Base-by-base conservation (phyloP, 2,797 vertebrate genomes). In the Sebastes oblongus region DNA sequence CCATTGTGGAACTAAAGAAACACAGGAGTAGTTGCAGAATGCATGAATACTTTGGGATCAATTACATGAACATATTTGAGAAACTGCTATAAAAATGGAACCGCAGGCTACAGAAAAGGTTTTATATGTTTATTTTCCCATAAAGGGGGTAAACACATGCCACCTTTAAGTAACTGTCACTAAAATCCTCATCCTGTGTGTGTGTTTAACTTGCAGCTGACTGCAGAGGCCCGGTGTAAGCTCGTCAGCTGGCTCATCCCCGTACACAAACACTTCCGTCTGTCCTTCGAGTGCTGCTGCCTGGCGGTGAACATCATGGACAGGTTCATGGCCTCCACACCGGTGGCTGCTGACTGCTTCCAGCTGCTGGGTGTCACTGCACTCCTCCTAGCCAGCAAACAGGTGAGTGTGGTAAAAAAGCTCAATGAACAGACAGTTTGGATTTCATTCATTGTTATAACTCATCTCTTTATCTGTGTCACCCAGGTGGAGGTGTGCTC, bases 201-300 rank as follows among this genome's bases (percentile, higher is more conserved):
- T 80, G 32, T 72, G 24, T 59, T 80, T 80, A 39, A 10, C 25
- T 75, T 74, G 10, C 85, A 99, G 98, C 91, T 99, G 76, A 97
- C 96, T 0, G 93, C 97, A 5, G 97, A 98, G 34, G 94, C 96
- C 1, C 96, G 98, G 29, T 98, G 98, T 84, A 97, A 94, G 12
- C 95, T 99, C 58, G 94, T 99, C 80, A 98, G 98, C 93, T 99
- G 98, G 98, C 96, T 99, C 68, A 96, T 98, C 72, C 95, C 97
- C 0, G 96, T 99, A 11, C 95, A 96, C 91, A 96, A 95, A 87
- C 94, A 97, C 20, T 96, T 99, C 75, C 92, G 81, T 8, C 86
- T 98, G 55, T 98, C 97, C 32, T 98, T 99, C 22, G 98, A 99
- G 90, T 96, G 97, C 0, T 96, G 97, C 82, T 99, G 98, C 82